Evolutionary conservation across 1,140 invertebrate genomes (phyloP).

Genomic region (Aethina tumida): DNA sequence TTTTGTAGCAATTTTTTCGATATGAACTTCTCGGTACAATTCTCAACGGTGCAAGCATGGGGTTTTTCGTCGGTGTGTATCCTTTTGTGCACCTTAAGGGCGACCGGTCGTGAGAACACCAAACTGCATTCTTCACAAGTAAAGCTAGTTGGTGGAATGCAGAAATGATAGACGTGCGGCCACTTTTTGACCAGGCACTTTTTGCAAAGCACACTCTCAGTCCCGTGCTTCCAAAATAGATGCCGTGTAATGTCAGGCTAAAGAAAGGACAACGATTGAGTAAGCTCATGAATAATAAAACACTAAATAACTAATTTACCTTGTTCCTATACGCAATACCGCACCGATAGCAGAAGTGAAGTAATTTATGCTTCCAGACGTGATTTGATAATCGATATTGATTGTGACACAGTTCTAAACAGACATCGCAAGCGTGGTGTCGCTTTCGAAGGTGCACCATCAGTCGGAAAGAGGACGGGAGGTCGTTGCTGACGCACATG

Average conservation of each 20-base stretch:
- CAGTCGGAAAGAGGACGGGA: slow-evolving; percentile 71
- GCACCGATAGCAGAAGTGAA: slow-evolving; percentile 76
- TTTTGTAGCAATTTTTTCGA: slow-evolving; percentile 66
- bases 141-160: slow-evolving; percentile 65
- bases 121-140: slow-evolving; percentile 69
- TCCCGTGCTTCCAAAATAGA: slow-evolving; percentile 84
- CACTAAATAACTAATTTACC: too few species aligned
- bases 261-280: too few species aligned
- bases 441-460: slow-evolving; percentile 77
- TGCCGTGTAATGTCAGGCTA: slow-evolving; percentile 80
- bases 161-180: slow-evolving; percentile 85
- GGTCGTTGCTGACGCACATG: slow-evolving; percentile 56
- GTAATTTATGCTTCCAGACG: slow-evolving; percentile 79
- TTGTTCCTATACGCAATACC: slow-evolving; percentile 63
- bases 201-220: slow-evolving; percentile 74
- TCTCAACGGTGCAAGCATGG: slow-evolving; percentile 55
- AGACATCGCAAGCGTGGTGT: slow-evolving; percentile 76
- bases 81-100: slow-evolving; percentile 71
- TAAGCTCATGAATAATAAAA: too few species aligned
- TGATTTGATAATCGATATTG: slow-evolving; percentile 71
- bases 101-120: slow-evolving; percentile 63
- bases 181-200: slow-evolving; percentile 79
- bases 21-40: slow-evolving; percentile 66
- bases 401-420: slow-evolving; percentile 65
- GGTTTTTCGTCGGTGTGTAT: slow-evolving; percentile 59